Conservation (phyloP, 2,888 invertebrate species). For the Drosophila heteroneura region DNA sequence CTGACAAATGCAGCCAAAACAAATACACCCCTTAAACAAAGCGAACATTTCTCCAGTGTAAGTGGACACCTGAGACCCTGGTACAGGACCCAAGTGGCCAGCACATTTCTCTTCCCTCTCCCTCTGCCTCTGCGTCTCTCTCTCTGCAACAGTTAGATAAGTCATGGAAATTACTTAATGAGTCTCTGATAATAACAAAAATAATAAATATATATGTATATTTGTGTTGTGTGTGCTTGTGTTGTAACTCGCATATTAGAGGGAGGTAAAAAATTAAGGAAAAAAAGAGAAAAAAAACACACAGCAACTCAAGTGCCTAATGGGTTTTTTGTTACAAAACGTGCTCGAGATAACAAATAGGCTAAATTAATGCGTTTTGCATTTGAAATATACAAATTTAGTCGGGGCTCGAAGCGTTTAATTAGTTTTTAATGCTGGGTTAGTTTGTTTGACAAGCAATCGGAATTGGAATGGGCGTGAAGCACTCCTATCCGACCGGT, state of each 20-base stretch:
- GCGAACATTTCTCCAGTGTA: constrained; percentile 40
- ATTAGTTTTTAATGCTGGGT: constrained; percentile 77
- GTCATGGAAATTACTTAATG: constrained; percentile 76
- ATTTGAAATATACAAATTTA: constrained; percentile 51
- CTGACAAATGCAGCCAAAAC: constrained; percentile 82
- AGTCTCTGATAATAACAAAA: constrained; percentile 66
- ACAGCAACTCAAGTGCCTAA: constrained; percentile 72
- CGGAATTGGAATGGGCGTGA: constrained; percentile 68
- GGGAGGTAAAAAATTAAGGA: background rate
- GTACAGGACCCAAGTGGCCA: constrained; percentile 60
- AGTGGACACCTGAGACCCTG: constrained; percentile 72
- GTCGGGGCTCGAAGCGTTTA: constrained; percentile 59
- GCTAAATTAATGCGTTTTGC: constrained; percentile 71
- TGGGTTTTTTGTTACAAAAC: constrained; percentile 78
- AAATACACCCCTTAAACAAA: constrained; percentile 73
- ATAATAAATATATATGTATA: constrained; percentile 21
- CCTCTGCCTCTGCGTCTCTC: constrained; percentile 1
- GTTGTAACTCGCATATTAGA: background rate
- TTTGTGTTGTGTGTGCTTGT: background rate
- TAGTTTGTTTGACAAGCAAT: constrained; percentile 80
- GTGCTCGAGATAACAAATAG: constrained; percentile 72
- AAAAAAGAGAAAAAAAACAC: background rate
- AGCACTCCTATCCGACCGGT: constrained; percentile 54
- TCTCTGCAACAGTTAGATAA: constrained; percentile 54
- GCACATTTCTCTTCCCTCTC: constrained; percentile 23